phyloP scores from a whole-genome alignment of 2,113 vertebrate species.

The rat (Rattus norvegicus) region DNA sequence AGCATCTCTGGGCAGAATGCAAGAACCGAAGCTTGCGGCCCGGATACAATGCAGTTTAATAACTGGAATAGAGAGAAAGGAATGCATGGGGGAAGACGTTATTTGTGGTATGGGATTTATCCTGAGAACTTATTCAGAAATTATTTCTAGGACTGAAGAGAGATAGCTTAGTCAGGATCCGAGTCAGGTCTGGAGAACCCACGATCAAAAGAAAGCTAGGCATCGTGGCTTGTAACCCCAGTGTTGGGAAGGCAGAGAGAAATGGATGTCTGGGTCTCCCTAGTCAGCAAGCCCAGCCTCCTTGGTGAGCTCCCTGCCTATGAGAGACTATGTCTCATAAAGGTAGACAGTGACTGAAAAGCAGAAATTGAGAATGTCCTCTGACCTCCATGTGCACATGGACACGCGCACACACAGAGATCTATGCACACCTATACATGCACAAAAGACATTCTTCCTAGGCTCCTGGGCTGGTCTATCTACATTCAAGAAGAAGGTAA shows the following conservation, averaged over 20 bases:
- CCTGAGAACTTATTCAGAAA: background rate
- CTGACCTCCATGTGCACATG: background rate
- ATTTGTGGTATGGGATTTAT: background rate
- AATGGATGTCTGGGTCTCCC: background rate
- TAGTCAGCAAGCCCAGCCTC: background rate
- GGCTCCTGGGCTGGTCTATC: background rate
- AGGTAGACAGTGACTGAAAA: background rate
- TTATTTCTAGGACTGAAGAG: background rate
- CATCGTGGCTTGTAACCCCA: background rate
- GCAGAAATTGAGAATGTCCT: background rate
- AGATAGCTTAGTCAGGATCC: background rate
- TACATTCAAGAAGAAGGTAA: background rate
- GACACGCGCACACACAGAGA: background rate
- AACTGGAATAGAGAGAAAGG: background rate
- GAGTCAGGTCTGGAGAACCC: background rate
- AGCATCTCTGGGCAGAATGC: background rate
- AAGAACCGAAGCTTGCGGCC: background rate
- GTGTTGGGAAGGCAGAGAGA: background rate
- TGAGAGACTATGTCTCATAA: background rate
- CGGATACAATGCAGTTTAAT: background rate
- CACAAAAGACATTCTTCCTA: background rate
- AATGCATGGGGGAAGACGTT: background rate
- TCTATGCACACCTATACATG: background rate
- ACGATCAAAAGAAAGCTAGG: no score
- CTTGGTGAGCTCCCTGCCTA: background rate